Conservation (phyloP, 1,140 invertebrate species). For the Phymorhynchus buccinoides region DNA sequence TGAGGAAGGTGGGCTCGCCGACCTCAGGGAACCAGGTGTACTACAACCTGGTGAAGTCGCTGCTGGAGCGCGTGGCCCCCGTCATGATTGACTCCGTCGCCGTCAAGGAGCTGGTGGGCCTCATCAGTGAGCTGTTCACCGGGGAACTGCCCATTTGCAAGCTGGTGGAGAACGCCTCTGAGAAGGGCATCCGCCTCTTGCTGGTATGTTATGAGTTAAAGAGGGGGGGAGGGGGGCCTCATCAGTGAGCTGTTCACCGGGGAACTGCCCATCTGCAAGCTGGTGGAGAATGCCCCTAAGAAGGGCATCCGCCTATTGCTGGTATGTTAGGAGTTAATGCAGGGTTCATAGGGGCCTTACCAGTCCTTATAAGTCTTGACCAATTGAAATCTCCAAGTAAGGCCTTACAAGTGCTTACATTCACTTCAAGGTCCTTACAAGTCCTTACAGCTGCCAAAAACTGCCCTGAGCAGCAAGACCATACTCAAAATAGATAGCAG, state of each 20-base stretch:
- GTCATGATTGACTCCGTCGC: slow-evolving; percentile 95
- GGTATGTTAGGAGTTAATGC: too few relatives aligned
- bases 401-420: too few relatives aligned
- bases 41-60: slow-evolving; percentile 95
- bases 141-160: slow-evolving; percentile 60
- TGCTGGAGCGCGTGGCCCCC: slow-evolving; percentile 93
- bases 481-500: too few relatives aligned
- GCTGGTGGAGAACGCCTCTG: slow-evolving; percentile 57
- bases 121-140: slow-evolving; percentile 68
- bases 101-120: slow-evolving; percentile 70
- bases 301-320: slow-evolving; percentile 74
- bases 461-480: too few relatives aligned
- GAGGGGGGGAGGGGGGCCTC: too few relatives aligned
- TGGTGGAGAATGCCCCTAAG: slow-evolving; percentile 59
- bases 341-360: too few relatives aligned
- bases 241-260: slow-evolving; percentile 69
- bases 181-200: slow-evolving; percentile 68
- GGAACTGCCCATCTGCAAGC: slow-evolving; percentile 58
- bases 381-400: too few relatives aligned
- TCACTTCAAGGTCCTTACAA: too few relatives aligned
- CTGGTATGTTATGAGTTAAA: slow-evolving; percentile 81
- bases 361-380: too few relatives aligned
- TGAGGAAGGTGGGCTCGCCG: slow-evolving; percentile 93
- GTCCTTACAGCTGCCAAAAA: too few relatives aligned
- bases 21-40: slow-evolving; percentile 97